A percentile compares a stretch with the other conserved stretches of the same genome.
Conservation (phyloP, 2,888 invertebrate species). For the Molanna angustata region DNA sequence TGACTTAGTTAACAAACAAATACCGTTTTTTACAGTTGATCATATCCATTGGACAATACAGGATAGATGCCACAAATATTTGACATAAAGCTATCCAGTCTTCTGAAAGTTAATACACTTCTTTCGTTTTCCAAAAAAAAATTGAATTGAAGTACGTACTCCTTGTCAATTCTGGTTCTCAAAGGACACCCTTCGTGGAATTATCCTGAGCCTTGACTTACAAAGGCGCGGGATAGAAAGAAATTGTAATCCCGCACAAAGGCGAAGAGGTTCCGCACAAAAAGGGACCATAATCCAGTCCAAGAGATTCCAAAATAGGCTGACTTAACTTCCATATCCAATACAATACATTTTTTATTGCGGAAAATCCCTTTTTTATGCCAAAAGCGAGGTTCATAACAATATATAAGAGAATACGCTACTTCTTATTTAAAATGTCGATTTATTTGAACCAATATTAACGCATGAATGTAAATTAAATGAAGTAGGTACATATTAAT, state of each 20-base stretch:
- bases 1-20: not conserved
- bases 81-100: not conserved
- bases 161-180: slow-evolving; percentile 9
- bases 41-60: not conserved
- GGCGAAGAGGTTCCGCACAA: slow-evolving; percentile 7
- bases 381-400: too few relatives aligned
- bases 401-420: too few relatives aligned
- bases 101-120: not conserved
- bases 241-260: slow-evolving; percentile 6
- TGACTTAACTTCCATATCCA: slow-evolving; percentile 19
- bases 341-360: slow-evolving; percentile 23
- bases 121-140: not conserved
- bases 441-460: not conserved
- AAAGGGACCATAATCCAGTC: slow-evolving; percentile 17
- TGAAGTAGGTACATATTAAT: too few relatives aligned
- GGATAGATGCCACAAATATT: not conserved
- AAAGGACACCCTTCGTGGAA: slow-evolving; percentile 11
- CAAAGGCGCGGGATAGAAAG: not conserved
- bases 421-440: too few relatives aligned
- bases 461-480: too few relatives aligned
- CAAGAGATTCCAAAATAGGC: slow-evolving; percentile 10
- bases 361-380: slow-evolving; percentile 21
- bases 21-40: not conserved
- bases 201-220: slow-evolving; percentile 14
- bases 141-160: slow-evolving; percentile 9